A percentile compares a stretch with the other conserved stretches of the same genome.
phyloP scores from a whole-genome alignment of 2,797 vertebrate genomes.

The Paedocypris micromegethes region DNA sequence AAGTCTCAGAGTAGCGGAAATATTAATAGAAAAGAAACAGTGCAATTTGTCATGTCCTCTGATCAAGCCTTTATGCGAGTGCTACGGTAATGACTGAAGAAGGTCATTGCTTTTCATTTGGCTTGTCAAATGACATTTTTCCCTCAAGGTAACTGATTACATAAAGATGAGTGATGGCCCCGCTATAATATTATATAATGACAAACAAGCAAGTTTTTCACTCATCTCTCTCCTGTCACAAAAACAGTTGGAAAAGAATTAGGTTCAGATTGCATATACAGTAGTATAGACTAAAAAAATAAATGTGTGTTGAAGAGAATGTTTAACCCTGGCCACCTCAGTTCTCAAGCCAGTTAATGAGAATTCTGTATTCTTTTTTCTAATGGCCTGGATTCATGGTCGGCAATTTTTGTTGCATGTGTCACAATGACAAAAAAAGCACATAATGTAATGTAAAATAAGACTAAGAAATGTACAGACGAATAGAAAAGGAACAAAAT shows the following conservation, averaged over 20 bases:
- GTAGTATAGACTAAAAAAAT: too few species aligned
- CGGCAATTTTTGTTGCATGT: too few species aligned
- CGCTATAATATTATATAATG: conserved; percentile 15
- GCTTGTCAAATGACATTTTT: conserved; percentile 19
- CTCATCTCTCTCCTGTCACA: conserved; percentile 33
- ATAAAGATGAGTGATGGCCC: conserved; percentile 26
- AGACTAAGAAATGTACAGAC: too few species aligned
- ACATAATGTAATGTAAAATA: too few species aligned
- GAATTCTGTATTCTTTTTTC: too few species aligned
- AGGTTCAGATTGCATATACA: conserved; percentile 13
- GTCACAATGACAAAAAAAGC: too few species aligned
- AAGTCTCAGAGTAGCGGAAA: neutral
- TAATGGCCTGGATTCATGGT: too few species aligned
- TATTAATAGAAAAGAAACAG: conserved; percentile 4
- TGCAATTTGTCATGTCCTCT: conserved; percentile 11
- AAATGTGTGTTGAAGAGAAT: too few species aligned
- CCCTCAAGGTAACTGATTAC: conserved; percentile 28
- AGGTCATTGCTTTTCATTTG: conserved; percentile 25
- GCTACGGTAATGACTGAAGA: conserved; percentile 8
- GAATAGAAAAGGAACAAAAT: too few species aligned
- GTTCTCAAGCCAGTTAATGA: too few species aligned
- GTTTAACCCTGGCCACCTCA: too few species aligned
- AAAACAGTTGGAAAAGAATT: conserved; percentile 14
- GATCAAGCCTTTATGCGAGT: conserved; percentile 21
- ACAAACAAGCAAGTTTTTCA: conserved; percentile 29